Conservation (phyloP, 2,113 vertebrate genomes). For the Lamprotornis superbus region DNA sequence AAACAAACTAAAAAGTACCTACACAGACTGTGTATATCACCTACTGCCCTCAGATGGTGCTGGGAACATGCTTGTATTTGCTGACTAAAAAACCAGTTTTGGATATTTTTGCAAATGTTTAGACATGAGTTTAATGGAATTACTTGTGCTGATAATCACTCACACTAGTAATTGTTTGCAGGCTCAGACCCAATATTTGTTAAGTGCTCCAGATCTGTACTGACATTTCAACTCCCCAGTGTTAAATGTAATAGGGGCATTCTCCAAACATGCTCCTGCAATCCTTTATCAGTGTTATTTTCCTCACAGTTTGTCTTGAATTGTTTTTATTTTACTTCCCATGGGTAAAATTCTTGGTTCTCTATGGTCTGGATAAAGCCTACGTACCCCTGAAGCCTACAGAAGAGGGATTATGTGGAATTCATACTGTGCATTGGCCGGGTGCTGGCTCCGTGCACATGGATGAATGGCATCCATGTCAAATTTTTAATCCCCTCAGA, state of each 20-base stretch:
- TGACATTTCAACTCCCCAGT: neutral
- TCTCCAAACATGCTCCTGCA: neutral
- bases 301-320: conserved; percentile 21
- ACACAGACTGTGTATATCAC: neutral
- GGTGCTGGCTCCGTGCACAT: neutral
- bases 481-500: conserved; percentile 28
- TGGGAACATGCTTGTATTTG: neutral
- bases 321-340: conserved; percentile 52
- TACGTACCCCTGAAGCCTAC: neutral
- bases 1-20: neutral
- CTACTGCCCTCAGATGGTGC: neutral
- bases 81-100: neutral
- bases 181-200: neutral
- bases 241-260: neutral
- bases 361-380: neutral
- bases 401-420: conserved; percentile 47
- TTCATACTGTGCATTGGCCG: neutral
- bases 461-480: conserved; percentile 50
- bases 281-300: conserved; percentile 6
- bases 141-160: neutral
- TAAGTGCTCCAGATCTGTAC: neutral
- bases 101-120: neutral
- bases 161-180: neutral
- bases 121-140: neutral
- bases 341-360: conserved; percentile 32